These are phyloP conservation scores for Petrocephalus schoutedeni DNA, from an alignment of 2,797 vertebrate species.

Conservation along the genomic window DNA sequence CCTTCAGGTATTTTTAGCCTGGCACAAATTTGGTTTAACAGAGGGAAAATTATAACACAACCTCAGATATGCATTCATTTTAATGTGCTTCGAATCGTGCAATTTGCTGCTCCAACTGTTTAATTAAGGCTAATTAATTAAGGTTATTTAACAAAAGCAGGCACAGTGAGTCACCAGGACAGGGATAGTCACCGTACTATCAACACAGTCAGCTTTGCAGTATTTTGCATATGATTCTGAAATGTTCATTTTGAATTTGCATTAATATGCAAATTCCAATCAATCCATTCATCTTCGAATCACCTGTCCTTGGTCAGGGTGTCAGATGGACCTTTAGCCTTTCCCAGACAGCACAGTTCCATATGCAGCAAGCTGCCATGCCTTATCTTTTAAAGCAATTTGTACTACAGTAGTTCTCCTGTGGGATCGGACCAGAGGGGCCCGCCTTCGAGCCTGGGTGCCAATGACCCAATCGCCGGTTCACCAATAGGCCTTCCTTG, in stretches of 20 bases:
- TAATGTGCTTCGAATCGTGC: not conserved
- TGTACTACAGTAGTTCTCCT: not conserved
- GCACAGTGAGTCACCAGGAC: not conserved
- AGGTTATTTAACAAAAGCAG: not conserved
- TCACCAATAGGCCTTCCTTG: not conserved
- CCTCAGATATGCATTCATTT: not conserved
- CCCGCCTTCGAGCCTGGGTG: not conserved
- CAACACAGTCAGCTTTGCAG: not conserved
- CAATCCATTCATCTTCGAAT: not conserved
- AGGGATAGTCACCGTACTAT: not conserved
- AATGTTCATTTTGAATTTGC: not conserved
- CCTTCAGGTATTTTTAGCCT: not conserved
- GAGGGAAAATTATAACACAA: not conserved
- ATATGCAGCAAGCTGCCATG: not conserved
- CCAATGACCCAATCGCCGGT: not conserved
- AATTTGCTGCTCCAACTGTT: not conserved
- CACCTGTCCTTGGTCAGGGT: not conserved
- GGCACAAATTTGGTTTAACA: conserved; percentile 5
- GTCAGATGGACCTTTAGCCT: not conserved
- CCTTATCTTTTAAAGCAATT: not conserved
- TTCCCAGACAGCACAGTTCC: not conserved
- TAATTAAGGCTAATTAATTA: conserved; percentile 2
- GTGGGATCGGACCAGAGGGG: not conserved
- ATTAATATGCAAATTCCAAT: not conserved
- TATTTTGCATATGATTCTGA: not conserved